Base-by-base conservation (phyloP, 1,140 invertebrate species). In the Halesus radiatus region DNA sequence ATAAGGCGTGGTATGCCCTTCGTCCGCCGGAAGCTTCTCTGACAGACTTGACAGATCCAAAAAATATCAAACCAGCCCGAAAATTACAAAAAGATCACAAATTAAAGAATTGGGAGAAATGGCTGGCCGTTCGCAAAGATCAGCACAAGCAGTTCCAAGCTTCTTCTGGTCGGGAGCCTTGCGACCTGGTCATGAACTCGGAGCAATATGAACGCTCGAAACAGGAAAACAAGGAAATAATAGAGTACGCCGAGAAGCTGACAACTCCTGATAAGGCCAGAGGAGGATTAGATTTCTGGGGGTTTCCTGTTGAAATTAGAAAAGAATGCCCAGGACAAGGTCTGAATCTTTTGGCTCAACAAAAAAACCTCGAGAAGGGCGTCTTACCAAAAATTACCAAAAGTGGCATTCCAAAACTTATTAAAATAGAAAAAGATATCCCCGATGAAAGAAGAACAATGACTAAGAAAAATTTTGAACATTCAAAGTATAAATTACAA, bases 21-120 rank as follows among this genome's bases (percentile, higher is more conserved):
- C 60, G 58, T 10, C 45, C 75, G 22, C n/a, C 20, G 6, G 29
- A 23, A 45, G 60, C 29, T 1, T 76, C 60, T 16, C 13, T 76
- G 18, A 75, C 53, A 29, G 73, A 75, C 10, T 16, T 77, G 32
- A 64, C 6, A 52, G 60, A 66, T 23, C 18, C 56, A 22, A 70
- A 68, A 26, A 29, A 78, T 6, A 8, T 37, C 50, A 68, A 66
- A 37, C 6, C 29, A 18, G 13, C n/a, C 10, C 32, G 37, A 32
- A 62, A 0, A 85, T 50, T 7, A 3, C 84, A 87, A 10, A 45
- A 45, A 72, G 87, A 87, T 62, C 76, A 29, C 29, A 79, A 84
- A 23, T 64, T 88, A 6, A 23, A 37, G 8, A 87, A 87, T 37
- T 88, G 87, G 87, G 80, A 73, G 6, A 84, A 76, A 66, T 87